Percentiles rank a stretch among this genome's conserved stretches.
Evolutionary conservation across 35 echinoderm and acorn worm genomes (phyloP).

Genomic region (Apostichopus californicus): DNA sequence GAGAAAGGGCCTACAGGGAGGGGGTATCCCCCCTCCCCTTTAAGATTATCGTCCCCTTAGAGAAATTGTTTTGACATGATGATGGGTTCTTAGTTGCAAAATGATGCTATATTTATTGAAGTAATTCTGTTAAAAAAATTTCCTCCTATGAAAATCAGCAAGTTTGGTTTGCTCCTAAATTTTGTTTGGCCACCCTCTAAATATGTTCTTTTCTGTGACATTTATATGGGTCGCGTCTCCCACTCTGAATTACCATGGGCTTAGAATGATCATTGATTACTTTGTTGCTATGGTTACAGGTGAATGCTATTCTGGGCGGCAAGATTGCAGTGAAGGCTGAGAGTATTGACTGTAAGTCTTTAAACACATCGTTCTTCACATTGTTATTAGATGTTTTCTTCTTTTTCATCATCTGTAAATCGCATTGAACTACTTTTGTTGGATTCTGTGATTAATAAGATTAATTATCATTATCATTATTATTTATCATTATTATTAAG

Average conservation of each 20-base stretch:
- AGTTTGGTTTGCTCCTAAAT: no score
- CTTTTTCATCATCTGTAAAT: background rate
- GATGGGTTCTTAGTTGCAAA: no score
- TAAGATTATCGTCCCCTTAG: no score
- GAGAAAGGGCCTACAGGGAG: no score
- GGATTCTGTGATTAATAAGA: background rate
- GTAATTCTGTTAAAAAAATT: no score
- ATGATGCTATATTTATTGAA: no score
- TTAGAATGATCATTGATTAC: background rate
- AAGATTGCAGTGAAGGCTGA: slow-evolving; percentile 71
- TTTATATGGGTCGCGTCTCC: background rate
- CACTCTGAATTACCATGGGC: background rate
- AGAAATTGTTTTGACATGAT: no score
- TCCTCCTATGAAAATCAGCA: background rate
- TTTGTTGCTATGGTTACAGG: slow-evolving; percentile 46
- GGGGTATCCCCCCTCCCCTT: no score
- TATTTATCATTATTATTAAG: background rate
- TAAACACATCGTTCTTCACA: no score
- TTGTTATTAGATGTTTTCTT: no score
- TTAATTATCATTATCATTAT: background rate
- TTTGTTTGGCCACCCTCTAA: no score
- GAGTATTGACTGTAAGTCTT: slow-evolving; percentile 85
- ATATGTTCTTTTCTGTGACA: background rate
- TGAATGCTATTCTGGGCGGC: slow-evolving; percentile 70
- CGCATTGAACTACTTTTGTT: background rate